Conservation (phyloP, 2,797 vertebrate genomes). For the Serranus cabrilla region DNA sequence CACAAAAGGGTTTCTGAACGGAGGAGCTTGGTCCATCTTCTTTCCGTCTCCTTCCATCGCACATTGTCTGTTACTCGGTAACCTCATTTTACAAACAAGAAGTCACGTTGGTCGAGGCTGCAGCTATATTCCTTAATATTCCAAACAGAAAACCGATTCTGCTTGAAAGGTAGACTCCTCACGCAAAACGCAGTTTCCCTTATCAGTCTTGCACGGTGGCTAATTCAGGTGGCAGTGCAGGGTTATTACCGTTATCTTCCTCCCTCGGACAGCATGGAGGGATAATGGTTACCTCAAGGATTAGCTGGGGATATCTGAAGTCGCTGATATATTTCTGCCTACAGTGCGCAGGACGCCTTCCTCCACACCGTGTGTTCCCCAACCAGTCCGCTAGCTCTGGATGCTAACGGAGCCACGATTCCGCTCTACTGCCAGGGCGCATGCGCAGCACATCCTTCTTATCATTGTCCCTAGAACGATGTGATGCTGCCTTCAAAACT, state of each 20-base stretch:
- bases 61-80: constrained; percentile 83
- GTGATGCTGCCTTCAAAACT: constrained; percentile 40
- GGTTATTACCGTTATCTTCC: constrained; percentile 76
- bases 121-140: constrained; percentile 5
- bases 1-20: constrained; percentile 94
- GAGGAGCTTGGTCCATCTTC: constrained; percentile 88
- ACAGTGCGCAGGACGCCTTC: constrained; percentile 66
- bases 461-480: neutral
- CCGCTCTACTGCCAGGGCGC: constrained; percentile 45
- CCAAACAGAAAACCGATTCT: constrained; percentile 11
- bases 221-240: constrained; percentile 74
- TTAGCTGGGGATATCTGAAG: constrained; percentile 80
- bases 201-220: constrained; percentile 58
- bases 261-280: constrained; percentile 70
- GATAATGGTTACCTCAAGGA: constrained; percentile 78
- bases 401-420: constrained; percentile 74
- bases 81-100: constrained; percentile 85
- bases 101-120: constrained; percentile 22
- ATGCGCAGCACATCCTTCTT: constrained; percentile 62
- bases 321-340: constrained; percentile 60
- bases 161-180: constrained; percentile 27
- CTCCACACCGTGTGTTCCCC: constrained; percentile 55
- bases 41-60: constrained; percentile 83
- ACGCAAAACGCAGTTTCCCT: constrained; percentile 50
- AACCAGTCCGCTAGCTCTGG: constrained; percentile 60